Evolutionary conservation across 2,113 vertebrate species (phyloP).

Genomic region (Ia io): DNA sequence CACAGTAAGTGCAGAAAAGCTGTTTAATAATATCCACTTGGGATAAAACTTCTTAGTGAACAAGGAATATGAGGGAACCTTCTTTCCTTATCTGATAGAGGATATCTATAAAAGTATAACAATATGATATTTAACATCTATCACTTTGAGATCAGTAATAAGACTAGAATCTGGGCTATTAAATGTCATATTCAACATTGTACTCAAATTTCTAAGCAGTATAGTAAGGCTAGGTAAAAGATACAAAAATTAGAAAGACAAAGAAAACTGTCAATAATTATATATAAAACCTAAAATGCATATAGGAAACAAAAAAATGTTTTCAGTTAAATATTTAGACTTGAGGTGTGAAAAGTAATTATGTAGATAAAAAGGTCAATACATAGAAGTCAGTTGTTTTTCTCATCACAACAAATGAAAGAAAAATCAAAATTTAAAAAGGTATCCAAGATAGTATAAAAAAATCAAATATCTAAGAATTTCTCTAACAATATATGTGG

Average conservation of each 20-base stretch:
- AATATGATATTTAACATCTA: neutral
- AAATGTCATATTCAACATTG: neutral
- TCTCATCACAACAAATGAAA: neutral
- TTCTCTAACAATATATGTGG: neutral
- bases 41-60: constrained; percentile 16
- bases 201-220: neutral
- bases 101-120: neutral
- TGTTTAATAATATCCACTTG: neutral
- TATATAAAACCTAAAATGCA: neutral
- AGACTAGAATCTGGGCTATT: neutral
- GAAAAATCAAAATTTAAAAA: constrained; percentile 7
- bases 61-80: neutral
- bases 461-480: neutral
- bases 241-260: neutral
- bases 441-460: neutral
- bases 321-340: neutral
- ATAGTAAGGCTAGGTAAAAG: neutral
- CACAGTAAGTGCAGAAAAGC: neutral
- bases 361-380: neutral
- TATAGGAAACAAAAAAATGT: neutral
- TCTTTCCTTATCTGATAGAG: neutral
- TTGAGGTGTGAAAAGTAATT: neutral
- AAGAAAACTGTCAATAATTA: neutral
- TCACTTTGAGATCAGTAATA: neutral
- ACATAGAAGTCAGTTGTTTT: neutral